Base-by-base conservation (phyloP, 92 coral and sea anemone genomes). In the Bergia sp. region DNA sequence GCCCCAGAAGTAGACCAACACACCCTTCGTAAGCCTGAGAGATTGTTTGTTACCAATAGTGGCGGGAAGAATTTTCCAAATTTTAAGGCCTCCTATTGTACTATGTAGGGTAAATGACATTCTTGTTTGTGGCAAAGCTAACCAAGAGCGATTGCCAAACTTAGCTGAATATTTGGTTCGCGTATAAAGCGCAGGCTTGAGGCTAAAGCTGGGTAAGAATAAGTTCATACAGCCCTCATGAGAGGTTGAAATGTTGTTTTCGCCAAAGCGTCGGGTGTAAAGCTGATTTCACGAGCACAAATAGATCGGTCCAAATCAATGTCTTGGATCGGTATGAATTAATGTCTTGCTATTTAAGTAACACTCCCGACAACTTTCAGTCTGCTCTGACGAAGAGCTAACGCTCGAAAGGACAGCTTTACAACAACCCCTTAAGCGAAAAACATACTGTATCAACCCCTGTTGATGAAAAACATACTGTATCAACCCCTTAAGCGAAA, bases 141-240 rank as follows among this genome's bases (percentile, higher is more conserved):
- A 82, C 38, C 76, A 82, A 61, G 75, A 82, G 38, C 86, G 49
- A 23, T 37, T 67, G 44, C 85, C 44, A 39, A 40, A 50, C 39
- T 47, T 86, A 29, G 87, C 41, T 37, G 76, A 86, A 37, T 86
- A 76, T 10, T 86, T 86, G 73, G n/a, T 86, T 21, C 64, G 86
- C n/a, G 58, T 86, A 76, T 86, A 86, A 66, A 76, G 50, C 21
- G 73, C 73, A 20, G 87, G 89, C 40, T 50, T 86, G 20, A 86
- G 86, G 55, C 39, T 77, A 76, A 86, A 86, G 53, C 69, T 44
- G 61, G 38, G 11, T 15, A 86, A 86, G 81, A 42, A 85, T 40
- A 77, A 75, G 43, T 85, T 69, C 53, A 36, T 79, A 42, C 82
- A 85, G 44, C 88, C 88, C 37, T 16, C 64, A 21, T 83, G 71